These are phyloP conservation scores for Sus scrofa DNA, from an alignment of 2,113 vertebrate species.

Conservation along the genomic window T2T-Sscrofa CM000813.6:130488001-130488500, in stretches of 20 bases:
- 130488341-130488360: neutral
- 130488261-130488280: too few species aligned
- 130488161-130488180: too few species aligned
- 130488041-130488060: constrained; percentile 41
- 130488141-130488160: too few species aligned
- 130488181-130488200: too few species aligned
- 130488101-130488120: too few species aligned
- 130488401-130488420: neutral
- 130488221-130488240: too few species aligned
- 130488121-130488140: too few species aligned
- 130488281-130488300: neutral
- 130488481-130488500: accelerated
- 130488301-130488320: neutral
- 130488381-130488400: neutral
- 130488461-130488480: neutral
- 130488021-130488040: neutral
- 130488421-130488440: neutral
- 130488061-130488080: neutral
- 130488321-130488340: neutral
- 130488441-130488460: neutral
- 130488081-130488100: neutral
- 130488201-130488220: too few species aligned
- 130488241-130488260: too few species aligned
- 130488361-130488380: neutral
- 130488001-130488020: neutral